Conservation (phyloP, 1,140 invertebrate species). For the Rhysida immarginata region DNA sequence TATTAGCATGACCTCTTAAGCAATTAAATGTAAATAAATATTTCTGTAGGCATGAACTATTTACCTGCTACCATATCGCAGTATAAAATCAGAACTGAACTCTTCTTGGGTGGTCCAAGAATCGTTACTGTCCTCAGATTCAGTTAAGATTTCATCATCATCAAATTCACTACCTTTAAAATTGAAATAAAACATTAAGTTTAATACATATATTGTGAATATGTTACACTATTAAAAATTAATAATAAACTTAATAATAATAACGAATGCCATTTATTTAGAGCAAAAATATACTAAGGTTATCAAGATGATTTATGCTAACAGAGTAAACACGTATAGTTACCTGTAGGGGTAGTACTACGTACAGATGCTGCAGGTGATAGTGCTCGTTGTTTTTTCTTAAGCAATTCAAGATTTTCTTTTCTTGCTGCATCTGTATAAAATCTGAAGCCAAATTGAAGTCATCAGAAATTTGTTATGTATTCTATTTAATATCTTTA, state of each 20-base stretch:
- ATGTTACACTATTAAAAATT: no score
- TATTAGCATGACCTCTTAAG: no score
- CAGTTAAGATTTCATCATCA: constrained; percentile 23
- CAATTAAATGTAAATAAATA: background rate
- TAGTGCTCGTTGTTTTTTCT: constrained; percentile 17
- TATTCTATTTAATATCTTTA: no score
- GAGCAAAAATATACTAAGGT: no score
- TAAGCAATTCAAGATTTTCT: constrained; percentile 31
- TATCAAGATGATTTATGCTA: no score
- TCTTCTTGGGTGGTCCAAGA: constrained; percentile 61
- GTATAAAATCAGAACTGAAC: constrained; percentile 55
- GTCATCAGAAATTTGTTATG: no score
- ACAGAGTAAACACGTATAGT: no score
- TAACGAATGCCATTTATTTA: no score
- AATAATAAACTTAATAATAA: no score
- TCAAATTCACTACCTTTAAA: constrained; percentile 27
- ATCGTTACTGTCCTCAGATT: constrained; percentile 55
- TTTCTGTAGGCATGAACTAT: background rate
- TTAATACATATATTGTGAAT: no score
- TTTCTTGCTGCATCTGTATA: constrained; percentile 44
- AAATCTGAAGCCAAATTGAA: constrained; percentile 35
- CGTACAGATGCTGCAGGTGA: constrained; percentile 20
- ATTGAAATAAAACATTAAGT: background rate
- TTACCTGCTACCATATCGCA: constrained; percentile 54
- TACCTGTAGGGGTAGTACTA: constrained; percentile 21